Conservation (phyloP, 2,797 vertebrate species). For the Lemur catta region DNA sequence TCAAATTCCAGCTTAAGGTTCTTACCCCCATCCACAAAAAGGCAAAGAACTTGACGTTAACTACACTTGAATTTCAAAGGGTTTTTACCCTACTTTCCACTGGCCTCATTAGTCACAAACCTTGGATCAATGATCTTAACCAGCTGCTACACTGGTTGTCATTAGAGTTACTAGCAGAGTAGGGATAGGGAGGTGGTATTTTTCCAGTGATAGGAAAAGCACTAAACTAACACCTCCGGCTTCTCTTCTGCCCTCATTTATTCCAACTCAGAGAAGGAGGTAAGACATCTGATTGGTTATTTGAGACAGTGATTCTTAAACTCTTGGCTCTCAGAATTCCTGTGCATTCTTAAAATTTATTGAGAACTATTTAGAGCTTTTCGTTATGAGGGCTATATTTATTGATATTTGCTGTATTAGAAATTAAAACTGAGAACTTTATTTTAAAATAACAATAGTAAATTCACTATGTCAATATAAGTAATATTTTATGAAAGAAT, state of each 20-base stretch:
- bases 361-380: background rate
- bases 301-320: background rate
- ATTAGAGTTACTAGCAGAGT: background rate
- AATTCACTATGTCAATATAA: background rate
- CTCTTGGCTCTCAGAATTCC: background rate
- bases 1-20: background rate
- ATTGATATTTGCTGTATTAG: background rate
- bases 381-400: background rate
- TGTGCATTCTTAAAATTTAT: background rate
- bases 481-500: conserved; percentile 33
- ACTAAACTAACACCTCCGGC: background rate
- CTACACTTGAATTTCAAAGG: background rate
- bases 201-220: background rate
- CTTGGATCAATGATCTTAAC: background rate
- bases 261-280: background rate
- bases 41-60: background rate
- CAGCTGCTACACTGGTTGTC: background rate
- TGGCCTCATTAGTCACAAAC: background rate
- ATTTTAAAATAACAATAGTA: conserved; percentile 24
- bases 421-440: conserved; percentile 28
- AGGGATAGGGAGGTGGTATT: accelerated
- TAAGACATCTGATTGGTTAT: background rate
- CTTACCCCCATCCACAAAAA: background rate
- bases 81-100: background rate
- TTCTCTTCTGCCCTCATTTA: background rate